A percentile compares a stretch with the other conserved stretches of the same genome.
Conservation (phyloP, 2,797 vertebrate genomes). For the Intellagama lesueurii region DNA sequence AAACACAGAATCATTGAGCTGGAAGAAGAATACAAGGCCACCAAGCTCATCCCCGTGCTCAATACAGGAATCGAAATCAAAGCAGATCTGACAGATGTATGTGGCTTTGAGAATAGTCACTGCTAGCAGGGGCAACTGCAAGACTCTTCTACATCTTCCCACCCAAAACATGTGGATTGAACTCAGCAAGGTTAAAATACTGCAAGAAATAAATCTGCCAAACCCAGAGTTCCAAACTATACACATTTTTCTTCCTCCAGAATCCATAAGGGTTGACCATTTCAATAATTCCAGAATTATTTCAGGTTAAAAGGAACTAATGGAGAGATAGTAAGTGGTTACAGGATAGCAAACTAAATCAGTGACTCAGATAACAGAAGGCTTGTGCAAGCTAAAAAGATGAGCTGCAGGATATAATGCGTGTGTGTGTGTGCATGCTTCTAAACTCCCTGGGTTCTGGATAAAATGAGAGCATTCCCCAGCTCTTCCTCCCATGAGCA, state of each 20-base stretch:
- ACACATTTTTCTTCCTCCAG: too few species aligned
- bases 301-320: slow-evolving; percentile 64
- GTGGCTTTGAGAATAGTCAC: background rate
- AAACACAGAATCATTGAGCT: background rate
- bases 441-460: background rate
- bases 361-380: background rate
- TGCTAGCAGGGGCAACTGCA: background rate
- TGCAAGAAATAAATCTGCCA: slow-evolving; percentile 14
- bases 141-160: background rate
- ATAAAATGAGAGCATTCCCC: background rate
- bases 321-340: slow-evolving; percentile 43
- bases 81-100: background rate
- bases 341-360: background rate
- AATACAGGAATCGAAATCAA: too few species aligned
- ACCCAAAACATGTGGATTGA: slow-evolving; percentile 33
- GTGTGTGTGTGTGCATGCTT: background rate
- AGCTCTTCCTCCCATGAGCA: too few species aligned
- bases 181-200: background rate
- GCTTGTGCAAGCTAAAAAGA: background rate
- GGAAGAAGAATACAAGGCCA: too few species aligned
- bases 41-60: too few species aligned
- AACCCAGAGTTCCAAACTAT: too few species aligned
- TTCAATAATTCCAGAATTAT: slow-evolving; percentile 52
- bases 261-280: background rate
- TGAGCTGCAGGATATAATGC: background rate